These are phyloP conservation scores for Varroa destructor DNA, from an alignment of 1,140 invertebrate genomes.

Conservation along the genomic window DNA sequence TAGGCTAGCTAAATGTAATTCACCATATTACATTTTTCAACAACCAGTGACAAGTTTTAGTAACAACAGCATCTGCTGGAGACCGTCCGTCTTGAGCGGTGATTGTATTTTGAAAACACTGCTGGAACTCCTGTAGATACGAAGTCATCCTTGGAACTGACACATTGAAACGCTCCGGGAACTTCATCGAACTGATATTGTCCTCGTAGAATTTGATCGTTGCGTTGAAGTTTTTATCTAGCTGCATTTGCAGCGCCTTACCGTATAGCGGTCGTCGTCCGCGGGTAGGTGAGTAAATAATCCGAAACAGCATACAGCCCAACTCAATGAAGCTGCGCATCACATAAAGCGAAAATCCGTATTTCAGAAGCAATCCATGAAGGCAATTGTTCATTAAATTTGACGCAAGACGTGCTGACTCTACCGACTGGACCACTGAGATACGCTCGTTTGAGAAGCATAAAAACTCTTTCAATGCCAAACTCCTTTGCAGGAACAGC, in stretches of 20 bases:
- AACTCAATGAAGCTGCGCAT: neutral
- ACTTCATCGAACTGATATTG: neutral
- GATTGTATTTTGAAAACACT: neutral
- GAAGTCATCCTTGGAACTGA: neutral
- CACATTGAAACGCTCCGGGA: neutral
- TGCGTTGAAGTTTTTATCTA: neutral
- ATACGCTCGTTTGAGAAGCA: conserved; percentile 2
- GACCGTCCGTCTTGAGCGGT: neutral
- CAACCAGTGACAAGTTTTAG: neutral
- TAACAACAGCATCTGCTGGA: neutral
- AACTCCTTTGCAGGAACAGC: too few relatives aligned
- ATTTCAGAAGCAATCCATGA: neutral
- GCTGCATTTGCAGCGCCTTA: neutral
- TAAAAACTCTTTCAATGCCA: neutral
- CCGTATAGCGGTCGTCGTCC: neutral
- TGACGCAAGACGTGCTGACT: neutral
- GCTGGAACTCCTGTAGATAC: neutral
- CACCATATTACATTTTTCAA: conserved; percentile 3
- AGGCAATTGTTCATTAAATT: neutral
- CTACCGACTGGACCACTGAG: neutral
- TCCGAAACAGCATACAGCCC: conserved; percentile 2
- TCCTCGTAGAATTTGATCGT: neutral
- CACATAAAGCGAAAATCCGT: neutral
- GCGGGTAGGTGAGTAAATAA: neutral
- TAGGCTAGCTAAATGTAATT: neutral